Percentiles rank a stretch among this genome's conserved stretches.
Evolutionary conservation across 2,888 invertebrate species (phyloP).

Genomic region (Tiphia femorata): DNA sequence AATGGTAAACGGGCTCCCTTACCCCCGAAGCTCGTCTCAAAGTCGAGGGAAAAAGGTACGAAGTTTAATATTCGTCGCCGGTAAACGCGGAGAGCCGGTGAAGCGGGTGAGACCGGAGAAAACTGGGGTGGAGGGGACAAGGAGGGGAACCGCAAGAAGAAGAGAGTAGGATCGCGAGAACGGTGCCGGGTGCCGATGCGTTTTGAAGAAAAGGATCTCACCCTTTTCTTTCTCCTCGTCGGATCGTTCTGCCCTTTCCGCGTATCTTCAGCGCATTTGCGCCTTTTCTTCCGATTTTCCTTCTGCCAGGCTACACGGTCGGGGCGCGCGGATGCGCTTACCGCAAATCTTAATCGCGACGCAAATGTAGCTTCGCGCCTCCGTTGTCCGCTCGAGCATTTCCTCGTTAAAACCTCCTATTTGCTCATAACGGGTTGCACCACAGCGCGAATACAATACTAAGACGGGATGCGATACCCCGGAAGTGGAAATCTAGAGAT

Average conservation of each 20-base stretch:
- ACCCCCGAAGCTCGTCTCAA: constrained; percentile 42
- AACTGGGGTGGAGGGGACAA: background rate
- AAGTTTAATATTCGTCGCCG: constrained; percentile 44
- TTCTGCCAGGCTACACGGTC: background rate
- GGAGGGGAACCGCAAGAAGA: background rate
- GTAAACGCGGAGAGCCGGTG: constrained; percentile 21
- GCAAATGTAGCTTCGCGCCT: too few species aligned
- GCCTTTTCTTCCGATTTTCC: background rate
- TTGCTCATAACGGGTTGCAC: too few species aligned
- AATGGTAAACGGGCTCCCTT: constrained; percentile 44
- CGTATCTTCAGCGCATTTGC: background rate
- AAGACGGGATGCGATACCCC: too few species aligned
- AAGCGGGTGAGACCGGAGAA: too few species aligned
- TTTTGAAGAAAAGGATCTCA: background rate
- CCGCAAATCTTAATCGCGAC: too few species aligned
- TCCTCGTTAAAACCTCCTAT: too few species aligned
- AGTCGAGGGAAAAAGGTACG: constrained; percentile 42
- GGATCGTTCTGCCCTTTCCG: background rate
- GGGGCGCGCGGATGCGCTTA: background rate
- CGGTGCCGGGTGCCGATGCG: background rate
- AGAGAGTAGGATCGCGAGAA: background rate
- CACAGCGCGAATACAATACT: too few species aligned
- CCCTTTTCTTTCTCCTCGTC: background rate
- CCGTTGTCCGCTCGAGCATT: too few species aligned
- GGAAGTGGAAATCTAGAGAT: too few species aligned